Percentiles rank a stretch among this genome's conserved stretches.
Evolutionary conservation across 2,888 invertebrate genomes (phyloP).

Genomic region (Abrostola triplasia): DNA sequence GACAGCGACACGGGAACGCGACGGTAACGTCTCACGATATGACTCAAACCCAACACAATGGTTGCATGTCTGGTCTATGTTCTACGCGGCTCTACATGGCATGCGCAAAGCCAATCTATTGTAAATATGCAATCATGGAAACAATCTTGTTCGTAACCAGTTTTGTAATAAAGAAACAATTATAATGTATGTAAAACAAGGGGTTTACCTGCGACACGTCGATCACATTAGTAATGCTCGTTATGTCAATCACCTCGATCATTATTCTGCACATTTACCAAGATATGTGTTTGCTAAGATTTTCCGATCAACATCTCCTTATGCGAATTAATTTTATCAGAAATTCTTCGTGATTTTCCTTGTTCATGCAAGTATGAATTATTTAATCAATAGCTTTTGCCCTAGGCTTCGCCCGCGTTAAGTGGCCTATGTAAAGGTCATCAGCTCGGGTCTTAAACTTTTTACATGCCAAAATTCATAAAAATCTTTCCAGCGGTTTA

Average conservation of each 20-base stretch:
- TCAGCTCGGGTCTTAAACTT: too few relatives aligned
- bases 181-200: conserved; percentile 16
- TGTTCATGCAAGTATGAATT: too few relatives aligned
- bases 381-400: too few relatives aligned
- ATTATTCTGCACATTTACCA: conserved; percentile 11
- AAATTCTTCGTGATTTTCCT: not conserved
- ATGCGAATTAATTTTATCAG: not conserved
- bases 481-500: too few relatives aligned
- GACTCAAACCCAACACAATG: conserved; percentile 41
- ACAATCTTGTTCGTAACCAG: conserved; percentile 20
- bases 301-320: conserved; percentile 6
- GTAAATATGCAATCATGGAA: conserved; percentile 42
- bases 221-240: conserved; percentile 16
- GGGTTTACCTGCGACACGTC: conserved; percentile 11
- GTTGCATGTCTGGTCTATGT: conserved; percentile 29
- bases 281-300: not conserved
- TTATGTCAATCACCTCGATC: conserved; percentile 40
- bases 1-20: not conserved
- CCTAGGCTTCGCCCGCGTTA: too few relatives aligned
- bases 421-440: too few relatives aligned
- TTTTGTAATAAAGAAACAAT: conserved; percentile 35
- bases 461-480: too few relatives aligned
- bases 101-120: conserved; percentile 28
- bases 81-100: conserved; percentile 20
- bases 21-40: conserved; percentile 20